phyloP scores from a whole-genome alignment of 2,113 vertebrate genomes.

The Fulica atra region DNA sequence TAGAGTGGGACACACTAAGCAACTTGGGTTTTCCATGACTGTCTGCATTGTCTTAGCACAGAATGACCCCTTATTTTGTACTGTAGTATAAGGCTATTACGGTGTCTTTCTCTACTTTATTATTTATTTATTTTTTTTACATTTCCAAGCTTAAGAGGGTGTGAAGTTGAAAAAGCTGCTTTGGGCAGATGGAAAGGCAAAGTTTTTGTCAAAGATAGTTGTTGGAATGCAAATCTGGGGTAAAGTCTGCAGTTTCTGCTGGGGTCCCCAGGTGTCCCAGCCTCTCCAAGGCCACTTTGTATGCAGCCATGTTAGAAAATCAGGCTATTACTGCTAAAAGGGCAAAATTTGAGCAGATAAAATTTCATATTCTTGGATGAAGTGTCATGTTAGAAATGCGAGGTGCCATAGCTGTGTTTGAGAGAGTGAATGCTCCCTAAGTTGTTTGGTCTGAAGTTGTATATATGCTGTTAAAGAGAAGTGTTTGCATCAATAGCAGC shows the following conservation, averaged over 20 bases:
- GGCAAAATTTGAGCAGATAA: background rate
- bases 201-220: background rate
- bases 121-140: background rate
- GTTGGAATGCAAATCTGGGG: background rate
- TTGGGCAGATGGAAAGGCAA: background rate
- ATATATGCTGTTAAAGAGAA: background rate
- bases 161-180: background rate
- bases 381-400: background rate
- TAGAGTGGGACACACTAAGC: background rate
- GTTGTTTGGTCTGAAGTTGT: background rate
- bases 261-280: background rate
- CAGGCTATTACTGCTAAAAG: background rate
- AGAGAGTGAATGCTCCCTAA: background rate
- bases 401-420: background rate
- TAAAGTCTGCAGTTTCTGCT: background rate
- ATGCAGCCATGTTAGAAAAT: background rate
- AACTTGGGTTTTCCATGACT: background rate
- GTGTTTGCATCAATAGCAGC: background rate
- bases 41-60: background rate
- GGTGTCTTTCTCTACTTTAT: too few species aligned
- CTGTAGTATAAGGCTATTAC: background rate
- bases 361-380: background rate
- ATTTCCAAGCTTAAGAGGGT: accelerated
- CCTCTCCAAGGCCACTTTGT: background rate
- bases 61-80: background rate